Percentiles rank a stretch among this genome's conserved stretches.
Conservation (phyloP, 1,140 invertebrate species). For the Heliconius himera region DNA sequence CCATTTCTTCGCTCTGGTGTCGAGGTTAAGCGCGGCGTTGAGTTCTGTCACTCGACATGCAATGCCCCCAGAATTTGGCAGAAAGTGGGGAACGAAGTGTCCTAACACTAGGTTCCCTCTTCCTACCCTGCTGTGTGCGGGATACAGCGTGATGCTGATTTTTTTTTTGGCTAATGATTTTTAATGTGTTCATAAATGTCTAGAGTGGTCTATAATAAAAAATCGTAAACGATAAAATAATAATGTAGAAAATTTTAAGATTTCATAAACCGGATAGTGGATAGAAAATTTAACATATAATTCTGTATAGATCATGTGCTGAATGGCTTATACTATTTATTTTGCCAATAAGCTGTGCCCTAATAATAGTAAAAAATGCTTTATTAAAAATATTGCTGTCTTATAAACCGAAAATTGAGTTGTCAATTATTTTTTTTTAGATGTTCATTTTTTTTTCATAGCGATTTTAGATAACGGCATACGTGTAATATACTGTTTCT, state of each 20-base stretch:
- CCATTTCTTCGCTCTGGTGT: too few relatives aligned
- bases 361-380: background rate
- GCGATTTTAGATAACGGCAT: too few relatives aligned
- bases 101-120: too few relatives aligned
- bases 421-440: background rate
- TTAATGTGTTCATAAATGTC: background rate
- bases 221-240: background rate
- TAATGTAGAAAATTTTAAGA: background rate
- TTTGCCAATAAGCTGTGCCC: background rate
- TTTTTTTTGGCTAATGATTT: background rate
- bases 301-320: background rate
- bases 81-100: too few relatives aligned
- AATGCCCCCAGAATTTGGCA: too few relatives aligned
- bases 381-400: background rate
- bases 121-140: too few relatives aligned
- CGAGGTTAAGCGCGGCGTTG: too few relatives aligned
- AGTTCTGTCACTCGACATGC: too few relatives aligned
- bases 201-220: background rate
- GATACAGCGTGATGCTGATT: too few relatives aligned
- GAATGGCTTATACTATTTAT: background rate
- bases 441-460: background rate
- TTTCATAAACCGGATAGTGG: background rate
- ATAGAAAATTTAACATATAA: too few relatives aligned
- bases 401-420: too few relatives aligned
- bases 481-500: too few relatives aligned